These are phyloP conservation scores for Desmophyllum pertusum DNA, from an alignment of 92 coral and sea anemone genomes.

Conservation along the genomic window DNA sequence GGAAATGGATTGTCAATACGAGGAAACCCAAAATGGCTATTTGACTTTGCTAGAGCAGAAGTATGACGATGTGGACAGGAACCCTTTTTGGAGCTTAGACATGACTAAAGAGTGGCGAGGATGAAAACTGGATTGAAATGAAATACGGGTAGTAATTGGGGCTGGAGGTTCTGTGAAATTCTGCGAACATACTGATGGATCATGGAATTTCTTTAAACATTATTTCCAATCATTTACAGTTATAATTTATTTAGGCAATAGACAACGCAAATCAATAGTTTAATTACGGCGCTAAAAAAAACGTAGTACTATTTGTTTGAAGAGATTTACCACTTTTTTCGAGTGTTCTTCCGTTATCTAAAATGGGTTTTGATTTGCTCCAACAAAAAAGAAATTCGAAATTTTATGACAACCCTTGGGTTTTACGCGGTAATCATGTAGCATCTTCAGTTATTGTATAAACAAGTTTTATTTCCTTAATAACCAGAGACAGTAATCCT, in stretches of 20 bases:
- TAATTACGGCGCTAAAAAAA: neutral
- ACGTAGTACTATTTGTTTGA: neutral
- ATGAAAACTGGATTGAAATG: too few species aligned
- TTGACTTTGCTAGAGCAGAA: too few species aligned
- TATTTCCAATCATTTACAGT: neutral
- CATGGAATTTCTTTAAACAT: neutral
- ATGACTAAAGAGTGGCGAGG: too few species aligned
- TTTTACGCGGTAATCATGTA: neutral
- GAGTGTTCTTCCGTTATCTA: too few species aligned
- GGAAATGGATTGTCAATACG: too few species aligned
- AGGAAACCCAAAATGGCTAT: too few species aligned
- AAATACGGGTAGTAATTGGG: too few species aligned
- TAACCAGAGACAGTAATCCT: neutral
- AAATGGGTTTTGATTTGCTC: too few species aligned
- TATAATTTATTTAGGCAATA: neutral
- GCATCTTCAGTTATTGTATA: neutral
- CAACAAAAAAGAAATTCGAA: neutral
- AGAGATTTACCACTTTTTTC: too few species aligned
- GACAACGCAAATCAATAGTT: neutral
- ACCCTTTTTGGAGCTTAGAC: too few species aligned
- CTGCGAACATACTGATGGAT: neutral
- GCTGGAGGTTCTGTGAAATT: neutral
- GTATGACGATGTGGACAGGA: too few species aligned
- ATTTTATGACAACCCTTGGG: neutral
- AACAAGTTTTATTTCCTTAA: too few species aligned